Base-by-base conservation (phyloP, 2,888 invertebrate species). In the Aphelenchoides bicaudatus region DNA sequence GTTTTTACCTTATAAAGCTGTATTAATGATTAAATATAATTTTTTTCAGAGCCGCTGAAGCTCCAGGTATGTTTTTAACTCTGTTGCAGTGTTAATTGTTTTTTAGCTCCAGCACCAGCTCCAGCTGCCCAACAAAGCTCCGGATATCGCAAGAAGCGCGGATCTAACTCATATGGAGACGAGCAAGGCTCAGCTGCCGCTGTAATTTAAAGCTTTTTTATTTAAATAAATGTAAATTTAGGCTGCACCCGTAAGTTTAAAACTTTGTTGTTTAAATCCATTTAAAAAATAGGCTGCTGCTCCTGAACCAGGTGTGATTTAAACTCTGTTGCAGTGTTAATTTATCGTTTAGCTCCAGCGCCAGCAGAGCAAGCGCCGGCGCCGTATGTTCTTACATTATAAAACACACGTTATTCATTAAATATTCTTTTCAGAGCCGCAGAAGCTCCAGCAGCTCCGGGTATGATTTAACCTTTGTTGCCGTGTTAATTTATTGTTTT, bases 61-160 rank as follows among this genome's bases (percentile, higher is more conserved):
- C n/a, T n/a, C n/a, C n/a, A n/a, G 10, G 34, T 13, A 34, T 13
- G 34, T 16, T 16, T 16, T 16, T 13, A 34, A 16, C 34, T 13
- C 34, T 13, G 13, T 16, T 34, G 34, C 34, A 34, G 34, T 10
- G 34, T 34, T 10, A 34, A n/a, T 34, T 34, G 10, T 34, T 34
- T 34, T 34, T 34, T n/a, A n/a, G n/a, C n/a, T n/a, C 34, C 16
- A n/a, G 10, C 23, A 19, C 23, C 10, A 25, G 43, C 43, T 43
- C 43, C 43, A 8, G 10, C 34, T 10, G 43, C 43, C 23, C 43
- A 43, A n/a, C 43, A 43, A 25, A 21, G 21, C 8, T 21, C 21
- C 25, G 43, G 43, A 21, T 43, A 43, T 25, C 43, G 43, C 23
- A 43, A 43, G 43, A 43, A 43, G 43, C 43, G 43, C 43, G 34